Evolutionary conservation across 2,888 invertebrate species (phyloP), one percentile per base, ranked within the genome.

Genomic region (Coenonympha arcania): DNA sequence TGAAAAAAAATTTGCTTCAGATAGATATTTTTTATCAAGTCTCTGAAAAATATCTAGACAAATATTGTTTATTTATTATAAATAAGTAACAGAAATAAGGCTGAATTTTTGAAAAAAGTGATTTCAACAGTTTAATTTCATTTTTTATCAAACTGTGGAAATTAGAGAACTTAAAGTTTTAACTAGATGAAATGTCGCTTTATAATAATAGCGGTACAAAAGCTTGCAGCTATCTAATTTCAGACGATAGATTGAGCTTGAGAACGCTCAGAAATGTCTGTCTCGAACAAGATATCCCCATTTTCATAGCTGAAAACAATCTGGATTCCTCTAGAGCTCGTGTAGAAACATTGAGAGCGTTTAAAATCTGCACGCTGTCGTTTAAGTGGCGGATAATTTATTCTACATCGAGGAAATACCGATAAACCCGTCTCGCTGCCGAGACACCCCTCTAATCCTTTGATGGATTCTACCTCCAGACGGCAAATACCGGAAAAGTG

Each of bases 381-480:
- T 62, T 67, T 78, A 81, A 80, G 76, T 78, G 77, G 69, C 63
- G 72, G 66, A 79, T 82, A 81, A 84, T 82, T 81, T 83, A 83
- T 84, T 79, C 78, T 69, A 70, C 73, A 79, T 72, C 75, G 71
- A 63, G 72, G 65, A 74, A 78, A 78, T 76, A 73, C 68, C 73
- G 74, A 76, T 69, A 70, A 74, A 76, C 71, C 76, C 76, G 78
- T 77, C 71, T 64, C 66, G 62, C 67, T 68, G 65, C 68, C 66
- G 71, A 71, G 75, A 76, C 73, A 68, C 65, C 66, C 66, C 70
- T 76, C 73, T 83, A 82, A 86, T 85, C 85, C 81, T 80, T 82
- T 83, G 83, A 86, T 84, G 81, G 83, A 85, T 84, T 78, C 72
- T 62, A 65, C 69, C 67, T 68, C 63, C 66, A 64, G 69, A 64